Percentiles rank a stretch among this genome's conserved stretches.
These are phyloP conservation scores for Apostichopus parvimensis DNA, from an alignment of 35 echinoderm and acorn worm species.

Conservation along the genomic window DNA sequence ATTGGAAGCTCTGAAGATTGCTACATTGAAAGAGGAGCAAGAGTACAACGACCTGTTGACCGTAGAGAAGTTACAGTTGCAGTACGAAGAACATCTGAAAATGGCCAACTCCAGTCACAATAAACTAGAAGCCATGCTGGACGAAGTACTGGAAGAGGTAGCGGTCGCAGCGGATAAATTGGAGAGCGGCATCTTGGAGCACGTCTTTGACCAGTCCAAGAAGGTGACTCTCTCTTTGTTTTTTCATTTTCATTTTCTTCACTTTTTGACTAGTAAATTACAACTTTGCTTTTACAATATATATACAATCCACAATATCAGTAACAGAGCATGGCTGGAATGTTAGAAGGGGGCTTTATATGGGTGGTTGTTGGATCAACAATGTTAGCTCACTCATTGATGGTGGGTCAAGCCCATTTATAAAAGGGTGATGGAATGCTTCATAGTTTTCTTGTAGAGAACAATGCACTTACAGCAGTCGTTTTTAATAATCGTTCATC, in stretches of 20 bases:
- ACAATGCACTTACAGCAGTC: no score
- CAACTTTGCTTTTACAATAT: no score
- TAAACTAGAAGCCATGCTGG: slow-evolving; percentile 85
- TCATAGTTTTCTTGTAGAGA: no score
- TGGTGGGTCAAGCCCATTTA: no score
- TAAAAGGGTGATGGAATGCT: no score
- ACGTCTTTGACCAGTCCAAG: slow-evolving; percentile 84
- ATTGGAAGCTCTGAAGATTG: slow-evolving; percentile 85
- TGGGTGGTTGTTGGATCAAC: no score
- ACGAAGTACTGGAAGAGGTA: slow-evolving; percentile 86
- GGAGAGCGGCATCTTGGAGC: slow-evolving; percentile 76
- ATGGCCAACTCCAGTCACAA: slow-evolving; percentile 71
- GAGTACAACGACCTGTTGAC: slow-evolving; percentile 91
- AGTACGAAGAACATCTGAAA: slow-evolving; percentile 73
- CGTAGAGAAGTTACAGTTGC: slow-evolving; percentile 79
- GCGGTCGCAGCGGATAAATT: slow-evolving; percentile 87
- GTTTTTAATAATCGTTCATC: neutral
- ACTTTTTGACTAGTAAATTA: no score
- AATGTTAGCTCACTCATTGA: no score
- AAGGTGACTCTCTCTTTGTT: slow-evolving; percentile 43
- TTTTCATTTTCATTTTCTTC: neutral
- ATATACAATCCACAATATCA: no score
- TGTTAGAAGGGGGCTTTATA: no score
- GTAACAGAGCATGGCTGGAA: no score
- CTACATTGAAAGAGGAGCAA: slow-evolving; percentile 87